Evolutionary conservation across 2,888 invertebrate species (phyloP), one percentile per base, ranked within the genome.

Genomic region (Norana najaformis): DNA sequence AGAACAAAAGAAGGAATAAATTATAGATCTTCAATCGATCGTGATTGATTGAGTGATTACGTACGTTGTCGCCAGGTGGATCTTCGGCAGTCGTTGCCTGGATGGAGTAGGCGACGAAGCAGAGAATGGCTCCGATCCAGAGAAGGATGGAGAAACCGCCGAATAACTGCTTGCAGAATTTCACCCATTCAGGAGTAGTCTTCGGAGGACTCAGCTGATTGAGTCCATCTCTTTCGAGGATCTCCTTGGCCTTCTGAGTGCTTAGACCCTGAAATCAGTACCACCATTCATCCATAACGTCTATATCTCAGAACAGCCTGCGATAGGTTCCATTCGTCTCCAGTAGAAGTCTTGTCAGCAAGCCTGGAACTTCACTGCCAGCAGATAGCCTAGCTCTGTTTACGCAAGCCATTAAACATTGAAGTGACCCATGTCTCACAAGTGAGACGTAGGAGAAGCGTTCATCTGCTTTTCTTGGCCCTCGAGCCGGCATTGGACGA

Each of bases 51-150:
- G 69, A 69, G 30, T 69, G 30, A n/a, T n/a, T 11, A 91, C 92
- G 90, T 89, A 92, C 92, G 89, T 99, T 98, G 96, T 99, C 98
- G 95, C 98, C 98, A 94, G 97, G 97, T 92, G 98, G 98, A 95
- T 98, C 98, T 95, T 98, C 98, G 94, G 97, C 97, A 95, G 98
- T 98, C 96, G 97, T 91, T 30, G 93, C 92, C 89, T 94, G 93
- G 91, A 94, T 94, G 90, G 93, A 92, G 95, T 98, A 98, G 95
- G 98, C 98, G 95, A 98, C 97, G 96, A 98, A 98, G 96, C 98
- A 99, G 94, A 99, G 97, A 95, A 94, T 93, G 53, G 94, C 94
- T 88, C 94, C 94, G 89, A 94, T 93, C 94, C 94, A 94, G 91
- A 94, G 93, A 89, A 94, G 92, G 35, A 93, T 91, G 37, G 94